Base-by-base conservation (phyloP, 1,140 invertebrate species). In the Babylonia areolata region DNA sequence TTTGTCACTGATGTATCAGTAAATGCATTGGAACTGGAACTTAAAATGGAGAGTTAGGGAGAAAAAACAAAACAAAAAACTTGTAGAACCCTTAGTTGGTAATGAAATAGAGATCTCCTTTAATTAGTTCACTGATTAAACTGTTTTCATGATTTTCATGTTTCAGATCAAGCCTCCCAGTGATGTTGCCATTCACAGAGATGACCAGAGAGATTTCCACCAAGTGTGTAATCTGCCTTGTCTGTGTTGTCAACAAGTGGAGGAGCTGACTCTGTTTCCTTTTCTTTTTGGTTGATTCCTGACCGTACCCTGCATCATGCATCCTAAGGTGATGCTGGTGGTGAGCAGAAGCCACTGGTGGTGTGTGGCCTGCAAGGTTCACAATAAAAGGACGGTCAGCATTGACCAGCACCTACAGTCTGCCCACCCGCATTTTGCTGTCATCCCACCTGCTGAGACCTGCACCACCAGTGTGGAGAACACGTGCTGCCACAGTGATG, bases 311-410 rank as follows among this genome's bases (percentile, higher is more conserved):
- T 64, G 15, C 39, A 84, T 3, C 12, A 84, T 84, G 82, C 15
- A 42, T 42, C 31, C 82, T 15, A 84, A 84, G n/a, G 40, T 84
- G 64, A 39, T 84, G 39, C 35, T 84, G 37, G 82, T 84, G 69
- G 82, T 84, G 64, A 84, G 37, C 40, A 84, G 82, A n/a, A 73
- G n/a, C 40, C 40, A 73, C 82, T 84, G 82, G 82, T 23, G 82
- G 37, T 84, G 82, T 23, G 6, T 73, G n/a, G 39, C 82, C 37
- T 84, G 82, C 40, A 84, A 84, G 31, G 20, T 73, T 1, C 69
- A 64, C 40, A 71, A 39, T 33, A 73, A 42, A 15, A n/a, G 82
- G 6, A 17, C 28, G 37, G 82, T 69, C 31, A 84, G 82, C 64
- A 84, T 84, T 46, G 82, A 84, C 39, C 82, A 73, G 15, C 82